Evolutionary conservation across 1,140 invertebrate species (phyloP), one percentile per base, ranked within the genome.

Genomic region (Caerostris darwini): DNA sequence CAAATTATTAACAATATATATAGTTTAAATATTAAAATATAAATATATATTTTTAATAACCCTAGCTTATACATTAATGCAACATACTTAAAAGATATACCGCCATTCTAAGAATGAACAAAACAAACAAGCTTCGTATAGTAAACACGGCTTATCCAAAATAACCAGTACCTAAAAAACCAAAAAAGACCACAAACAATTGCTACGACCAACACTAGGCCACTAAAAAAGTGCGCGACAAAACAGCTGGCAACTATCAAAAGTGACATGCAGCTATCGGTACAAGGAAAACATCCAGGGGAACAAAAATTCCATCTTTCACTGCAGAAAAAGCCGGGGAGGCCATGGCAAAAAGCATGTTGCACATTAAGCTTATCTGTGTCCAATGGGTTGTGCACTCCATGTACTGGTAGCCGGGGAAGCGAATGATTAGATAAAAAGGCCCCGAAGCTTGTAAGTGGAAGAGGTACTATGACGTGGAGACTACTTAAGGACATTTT

Each of bases 361-460:
- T 58, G 58, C 83, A 56, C 86, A 67, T 64, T 88, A 64, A 88
- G 86, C 86, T 88, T 88, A 88, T 88, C 86, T 88, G 58, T 67
- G 61, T 64, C 86, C 86, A 88, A 88, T 88, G 86, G 61, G 86
- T 88, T 88, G 86, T 67, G 53, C 19, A n/a, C 19, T 50, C 59
- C 34, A 34, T 67, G 57, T 88, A 50, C 19, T 77, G 54, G 86
- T 67, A 67, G 86, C 61, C 57, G 17, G 57, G 83, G 17, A 58
- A 86, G 83, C 83, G 86, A 7, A 88, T 88, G 86, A 88, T 67
- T 88, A 67, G 86, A 88, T 88, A 67, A 88, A n/a, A 3, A 8
- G 82, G 8, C 34, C 57, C 19, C 61, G 53, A 88, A 50, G 71
- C 19, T 77, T 57, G 83, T 85, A 85, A 85, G 71, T 54, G 34